These are phyloP conservation scores for Erebia palarica DNA, from an alignment of 2,888 invertebrate species.

Conservation along the genomic window DNA sequence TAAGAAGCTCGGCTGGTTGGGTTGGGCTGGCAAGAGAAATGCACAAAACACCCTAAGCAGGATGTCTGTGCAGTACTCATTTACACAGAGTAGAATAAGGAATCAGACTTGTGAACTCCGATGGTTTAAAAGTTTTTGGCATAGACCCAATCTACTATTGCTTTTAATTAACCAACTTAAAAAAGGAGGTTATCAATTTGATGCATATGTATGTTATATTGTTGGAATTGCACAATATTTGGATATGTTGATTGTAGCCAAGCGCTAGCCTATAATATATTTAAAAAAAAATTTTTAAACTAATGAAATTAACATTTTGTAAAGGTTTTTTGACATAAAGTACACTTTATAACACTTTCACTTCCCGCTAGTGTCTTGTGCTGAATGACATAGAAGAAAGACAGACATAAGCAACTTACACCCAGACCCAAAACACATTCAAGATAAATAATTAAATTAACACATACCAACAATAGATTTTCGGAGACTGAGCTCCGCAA, in stretches of 20 bases:
- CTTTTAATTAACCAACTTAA: too few species aligned
- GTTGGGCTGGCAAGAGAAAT: slow-evolving; percentile 1
- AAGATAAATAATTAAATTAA: slow-evolving; percentile 6
- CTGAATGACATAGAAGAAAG: background rate
- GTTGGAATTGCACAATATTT: background rate
- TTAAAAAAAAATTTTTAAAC: too few species aligned
- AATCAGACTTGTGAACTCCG: background rate
- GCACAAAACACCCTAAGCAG: slow-evolving; percentile 1
- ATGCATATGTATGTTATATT: background rate
- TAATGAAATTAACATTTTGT: too few species aligned
- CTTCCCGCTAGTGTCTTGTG: slow-evolving; percentile 4
- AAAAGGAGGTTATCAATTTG: too few species aligned
- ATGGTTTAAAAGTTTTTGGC: background rate
- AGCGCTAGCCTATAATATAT: too few species aligned
- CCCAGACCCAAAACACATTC: slow-evolving; percentile 5
- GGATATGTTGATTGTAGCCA: too few species aligned
- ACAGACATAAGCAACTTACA: slow-evolving; percentile 1
- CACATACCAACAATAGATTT: slow-evolving; percentile 6
- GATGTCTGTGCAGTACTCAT: slow-evolving; percentile 3
- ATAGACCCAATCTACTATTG: too few species aligned
- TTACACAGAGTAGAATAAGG: slow-evolving; percentile 1
- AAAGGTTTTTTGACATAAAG: slow-evolving; percentile 3
- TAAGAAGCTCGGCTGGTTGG: slow-evolving; percentile 1
- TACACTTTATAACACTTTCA: background rate
- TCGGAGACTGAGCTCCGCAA: slow-evolving; percentile 3